These are phyloP conservation scores for Platypus cylindrus DNA, from an alignment of 2,888 invertebrate genomes.

Conservation along the genomic window DNA sequence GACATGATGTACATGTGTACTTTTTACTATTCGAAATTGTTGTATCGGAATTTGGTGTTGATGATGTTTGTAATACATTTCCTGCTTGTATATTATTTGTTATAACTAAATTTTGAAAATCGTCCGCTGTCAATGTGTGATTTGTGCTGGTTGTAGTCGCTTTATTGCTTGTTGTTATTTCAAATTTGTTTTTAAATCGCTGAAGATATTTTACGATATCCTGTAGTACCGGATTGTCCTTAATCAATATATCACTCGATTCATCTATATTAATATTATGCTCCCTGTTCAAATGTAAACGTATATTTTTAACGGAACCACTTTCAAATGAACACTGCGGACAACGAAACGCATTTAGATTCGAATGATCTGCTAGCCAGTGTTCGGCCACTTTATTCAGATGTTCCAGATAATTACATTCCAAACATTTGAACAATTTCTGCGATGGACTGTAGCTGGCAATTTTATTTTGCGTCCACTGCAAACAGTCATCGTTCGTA, in stretches of 20 bases:
- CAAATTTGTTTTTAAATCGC: slow-evolving; percentile 51
- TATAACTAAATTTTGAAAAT: slow-evolving; percentile 15
- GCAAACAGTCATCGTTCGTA: slow-evolving; percentile 55
- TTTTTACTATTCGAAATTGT: slow-evolving; percentile 41
- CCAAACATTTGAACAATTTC: slow-evolving; percentile 60
- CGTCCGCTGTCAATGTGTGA: slow-evolving; percentile 15
- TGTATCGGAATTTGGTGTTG: slow-evolving; percentile 18
- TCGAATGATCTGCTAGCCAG: slow-evolving; percentile 63
- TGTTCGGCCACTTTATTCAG: slow-evolving; percentile 62
- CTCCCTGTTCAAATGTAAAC: slow-evolving; percentile 58
- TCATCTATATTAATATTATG: slow-evolving; percentile 55
- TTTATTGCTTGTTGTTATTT: slow-evolving; percentile 33
- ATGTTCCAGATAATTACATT: slow-evolving; percentile 65
- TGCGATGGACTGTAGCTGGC: slow-evolving; percentile 68
- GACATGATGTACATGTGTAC: slow-evolving; percentile 77
- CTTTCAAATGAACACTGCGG: slow-evolving; percentile 61
- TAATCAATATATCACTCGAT: slow-evolving; percentile 42
- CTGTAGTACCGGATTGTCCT: slow-evolving; percentile 61
- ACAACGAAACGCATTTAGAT: slow-evolving; percentile 49
- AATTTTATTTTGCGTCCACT: slow-evolving; percentile 67
- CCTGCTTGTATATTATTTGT: slow-evolving; percentile 12
- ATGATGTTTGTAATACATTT: slow-evolving; percentile 9
- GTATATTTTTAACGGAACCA: slow-evolving; percentile 63
- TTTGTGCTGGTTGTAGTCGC: slow-evolving; percentile 8
- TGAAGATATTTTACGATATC: slow-evolving; percentile 61